Evolutionary conservation across 2,888 invertebrate species (phyloP), one percentile per base, ranked within the genome.

Genomic region (Cephus nigrinus): DNA sequence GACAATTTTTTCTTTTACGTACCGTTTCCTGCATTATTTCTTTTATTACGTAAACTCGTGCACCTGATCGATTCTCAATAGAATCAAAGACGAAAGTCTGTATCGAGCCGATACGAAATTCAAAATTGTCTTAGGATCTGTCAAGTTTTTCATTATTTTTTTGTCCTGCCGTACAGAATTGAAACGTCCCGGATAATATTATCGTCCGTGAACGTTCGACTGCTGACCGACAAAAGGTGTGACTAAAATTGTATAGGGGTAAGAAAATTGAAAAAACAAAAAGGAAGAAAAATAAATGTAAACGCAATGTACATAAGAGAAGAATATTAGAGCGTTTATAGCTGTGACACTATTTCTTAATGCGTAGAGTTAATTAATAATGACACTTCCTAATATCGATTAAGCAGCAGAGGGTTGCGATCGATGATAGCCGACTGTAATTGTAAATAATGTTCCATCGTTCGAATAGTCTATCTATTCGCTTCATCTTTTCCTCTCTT

Each of bases 311-410:
- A 74, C 33, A 74, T 74, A 74, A n/a, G 5, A 12, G 71, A 32
- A 71, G 32, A 71, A 33, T 33, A 75, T 15, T 80, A 74, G 40
- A 74, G 15, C 76, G 74, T 55, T 33, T 73, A 55, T 79, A 80
- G 76, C 79, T 79, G 76, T 79, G 76, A 80, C 76, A 79, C 34
- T 79, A 79, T 79, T 55, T 79, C 79, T 36, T 40, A 74, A 73
- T 55, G 23, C 55, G 23, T 55, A 55, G 55, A 55, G 9, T 55
- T 55, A 55, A 55, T 55, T 55, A 55, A 23, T 55, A 55, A 55
- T 55, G 9, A 23, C 2, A 23, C 23, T 55, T 55, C 55, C 23
- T 55, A 55, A 55, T 55, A 23, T 1, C 40, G 40, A 40, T 55
- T 55, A 23, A 55, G 23, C 55, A 55, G 55, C 55, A 9, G 55